Percentiles rank a stretch among this genome's conserved stretches.
Evolutionary conservation across 2,113 vertebrate species (phyloP).

Genomic region (Eudyptes chrysolophus): DNA sequence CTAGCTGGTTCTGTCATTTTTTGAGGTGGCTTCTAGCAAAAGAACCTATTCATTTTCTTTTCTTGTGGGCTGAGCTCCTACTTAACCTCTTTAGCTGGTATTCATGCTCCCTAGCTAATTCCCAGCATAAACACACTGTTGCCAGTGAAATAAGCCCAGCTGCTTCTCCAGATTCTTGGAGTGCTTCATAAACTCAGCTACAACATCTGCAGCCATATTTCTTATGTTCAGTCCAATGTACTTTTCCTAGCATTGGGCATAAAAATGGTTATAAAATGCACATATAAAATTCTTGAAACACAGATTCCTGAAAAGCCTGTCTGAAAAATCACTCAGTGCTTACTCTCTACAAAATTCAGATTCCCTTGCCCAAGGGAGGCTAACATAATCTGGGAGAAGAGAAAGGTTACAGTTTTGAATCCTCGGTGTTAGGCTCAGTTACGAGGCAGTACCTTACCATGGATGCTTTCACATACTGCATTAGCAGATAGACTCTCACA

Average conservation of each 20-base stretch:
- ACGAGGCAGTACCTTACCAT: background rate
- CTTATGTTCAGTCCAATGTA: background rate
- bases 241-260: background rate
- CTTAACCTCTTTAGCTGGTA: background rate
- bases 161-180: constrained; percentile 11
- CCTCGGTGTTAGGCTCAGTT: background rate
- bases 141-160: constrained; percentile 6
- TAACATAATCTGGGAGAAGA: background rate
- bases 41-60: background rate
- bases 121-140: background rate
- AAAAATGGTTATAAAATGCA: constrained; percentile 12
- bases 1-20: background rate
- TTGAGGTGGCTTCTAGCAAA: background rate
- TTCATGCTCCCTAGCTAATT: background rate
- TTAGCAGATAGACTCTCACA: background rate
- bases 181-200: constrained; percentile 11
- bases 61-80: background rate
- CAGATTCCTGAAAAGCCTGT: constrained; percentile 32
- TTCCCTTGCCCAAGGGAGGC: background rate
- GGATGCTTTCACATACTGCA: background rate
- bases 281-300: background rate
- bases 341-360: background rate
- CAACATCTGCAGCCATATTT: constrained; percentile 39
- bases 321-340: background rate
- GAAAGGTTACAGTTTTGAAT: background rate